Conservation (phyloP, 2,888 invertebrate species). For the Heliothis peltigera region DNA sequence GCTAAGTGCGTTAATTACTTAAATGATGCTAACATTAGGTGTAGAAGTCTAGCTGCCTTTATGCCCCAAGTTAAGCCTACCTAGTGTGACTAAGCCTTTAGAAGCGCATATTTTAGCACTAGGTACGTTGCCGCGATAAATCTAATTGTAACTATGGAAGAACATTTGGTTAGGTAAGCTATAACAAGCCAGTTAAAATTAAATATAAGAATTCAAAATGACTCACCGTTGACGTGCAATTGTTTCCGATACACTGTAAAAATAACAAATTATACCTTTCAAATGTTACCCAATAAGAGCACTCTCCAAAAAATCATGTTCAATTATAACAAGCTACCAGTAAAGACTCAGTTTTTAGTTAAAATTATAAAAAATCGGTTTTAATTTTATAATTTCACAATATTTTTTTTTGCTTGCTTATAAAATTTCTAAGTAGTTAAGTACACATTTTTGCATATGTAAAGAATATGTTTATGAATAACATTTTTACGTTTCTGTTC, state of each 20-base stretch:
- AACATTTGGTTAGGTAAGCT: no score
- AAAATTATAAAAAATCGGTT: no score
- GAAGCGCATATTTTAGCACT: neutral
- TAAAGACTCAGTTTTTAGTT: no score
- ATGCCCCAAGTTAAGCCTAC: neutral
- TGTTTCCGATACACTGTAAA: conserved; percentile 43
- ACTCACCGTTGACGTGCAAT: conserved; percentile 43
- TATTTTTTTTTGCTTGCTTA: no score
- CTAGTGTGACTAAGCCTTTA: neutral
- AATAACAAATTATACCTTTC: neutral
- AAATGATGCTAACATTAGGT: neutral
- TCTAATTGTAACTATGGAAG: neutral
- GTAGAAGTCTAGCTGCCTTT: neutral
- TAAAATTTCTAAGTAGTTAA: no score
- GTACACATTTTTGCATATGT: no score
- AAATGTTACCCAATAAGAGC: no score
- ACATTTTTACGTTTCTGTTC: no score
- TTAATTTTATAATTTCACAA: no score
- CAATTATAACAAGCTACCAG: no score
- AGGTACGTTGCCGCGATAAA: neutral
- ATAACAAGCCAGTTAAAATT: no score
- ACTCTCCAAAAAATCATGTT: neutral
- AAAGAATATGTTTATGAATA: no score
- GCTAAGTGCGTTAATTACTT: neutral
- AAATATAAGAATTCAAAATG: neutral